These are phyloP conservation scores for Apis laboriosa DNA, from an alignment of 1,140 invertebrate genomes.

Conservation along the genomic window DNA sequence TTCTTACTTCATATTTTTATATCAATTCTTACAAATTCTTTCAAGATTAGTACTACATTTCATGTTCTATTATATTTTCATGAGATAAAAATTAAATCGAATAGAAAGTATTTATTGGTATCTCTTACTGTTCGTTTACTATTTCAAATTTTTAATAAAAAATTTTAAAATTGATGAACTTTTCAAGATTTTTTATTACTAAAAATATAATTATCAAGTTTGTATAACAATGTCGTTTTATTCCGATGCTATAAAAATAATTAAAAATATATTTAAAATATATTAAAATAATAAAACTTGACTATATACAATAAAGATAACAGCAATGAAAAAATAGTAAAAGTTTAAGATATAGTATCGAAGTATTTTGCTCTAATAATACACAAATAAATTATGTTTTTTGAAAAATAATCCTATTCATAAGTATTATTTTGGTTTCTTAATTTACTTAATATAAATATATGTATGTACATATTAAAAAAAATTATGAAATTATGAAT, in stretches of 20 bases:
- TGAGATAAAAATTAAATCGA: not conserved
- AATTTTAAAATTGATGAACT: not conserved
- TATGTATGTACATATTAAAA: no score
- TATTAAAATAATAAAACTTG: conserved; percentile 29
- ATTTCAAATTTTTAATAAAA: not conserved
- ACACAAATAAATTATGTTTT: not conserved
- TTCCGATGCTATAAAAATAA: conserved; percentile 4
- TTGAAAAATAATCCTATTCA: conserved; percentile 12
- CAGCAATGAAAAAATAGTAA: not conserved
- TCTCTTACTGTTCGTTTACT: not conserved
- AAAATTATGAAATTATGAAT: no score
- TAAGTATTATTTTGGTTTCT: no score
- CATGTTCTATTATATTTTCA: not conserved
- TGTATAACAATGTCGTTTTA: conserved; percentile 39
- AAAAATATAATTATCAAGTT: conserved; percentile 53
- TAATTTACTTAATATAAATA: no score
- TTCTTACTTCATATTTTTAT: conserved; percentile 51
- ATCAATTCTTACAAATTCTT: not conserved
- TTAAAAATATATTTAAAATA: not conserved
- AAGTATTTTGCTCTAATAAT: conserved; percentile 7
- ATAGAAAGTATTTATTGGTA: not conserved
- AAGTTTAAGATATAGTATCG: not conserved
- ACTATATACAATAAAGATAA: conserved; percentile 49
- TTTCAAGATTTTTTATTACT: conserved; percentile 55
- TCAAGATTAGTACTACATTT: conserved; percentile 26